Evolutionary conservation across 2,888 invertebrate species (phyloP), one percentile per base, ranked within the genome.

Genomic region (Erebia ligea): DNA sequence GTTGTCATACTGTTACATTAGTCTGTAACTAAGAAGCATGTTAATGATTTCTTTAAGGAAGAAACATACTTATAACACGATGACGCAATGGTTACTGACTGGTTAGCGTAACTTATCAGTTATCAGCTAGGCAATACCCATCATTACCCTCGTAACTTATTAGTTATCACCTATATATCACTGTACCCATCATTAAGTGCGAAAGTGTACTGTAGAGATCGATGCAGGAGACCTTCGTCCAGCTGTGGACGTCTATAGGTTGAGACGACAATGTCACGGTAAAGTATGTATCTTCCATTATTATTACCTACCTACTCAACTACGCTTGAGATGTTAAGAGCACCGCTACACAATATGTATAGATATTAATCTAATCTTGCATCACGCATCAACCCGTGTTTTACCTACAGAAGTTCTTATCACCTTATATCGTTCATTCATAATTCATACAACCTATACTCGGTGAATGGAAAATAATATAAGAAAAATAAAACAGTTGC

Each of bases 351-450:
- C 56, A 56, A n/a, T n/a, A n/a, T n/a, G n/a, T 56, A 13, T 2
- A 45, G 19, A 54, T 65, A 54, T 56, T 42, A 17, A 66, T 66
- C 42, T 56, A 40, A 66, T 66, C 66, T 66, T 56, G 19, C 21
- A 42, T 54, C 56, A 66, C 19, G 45, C 65, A 65, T 21, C 65
- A 40, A 19, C 42, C 13, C 8, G 19, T 65, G 64, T 64, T 64
- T 65, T 65, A 65, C 65, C 56, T 65, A 34, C 54, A 52, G 40
- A n/a, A 17, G 15, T 17, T n/a, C 54, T 34, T 64, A 63, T 50
- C 21, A n/a, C 17, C 8, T 42, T 42, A 42, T 40, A 50, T 65
- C 65, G 34, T 54, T 65, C 40, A 65, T 62, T 45, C 62, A 62
- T 62, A 48, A 62, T 62, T 62, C 48, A 62, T 62, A 62, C 5